Conservation (phyloP, 1,140 invertebrate genomes). For the Trachelipus rathkii region DNA sequence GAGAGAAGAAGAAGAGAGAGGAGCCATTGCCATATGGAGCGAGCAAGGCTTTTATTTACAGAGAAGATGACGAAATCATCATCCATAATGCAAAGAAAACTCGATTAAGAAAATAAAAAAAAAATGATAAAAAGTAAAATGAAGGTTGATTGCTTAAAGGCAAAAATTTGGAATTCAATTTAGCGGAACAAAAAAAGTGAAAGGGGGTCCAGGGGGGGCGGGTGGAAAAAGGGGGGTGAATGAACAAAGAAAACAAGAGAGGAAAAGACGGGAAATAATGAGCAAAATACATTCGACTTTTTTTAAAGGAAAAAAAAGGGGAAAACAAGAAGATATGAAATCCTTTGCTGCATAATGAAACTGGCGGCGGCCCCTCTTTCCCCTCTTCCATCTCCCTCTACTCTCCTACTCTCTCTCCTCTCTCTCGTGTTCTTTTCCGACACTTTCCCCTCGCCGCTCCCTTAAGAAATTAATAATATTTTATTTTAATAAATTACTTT, state of each 20-base stretch:
- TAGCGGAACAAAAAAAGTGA: not conserved
- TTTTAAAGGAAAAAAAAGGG: not conserved
- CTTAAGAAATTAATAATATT: not conserved
- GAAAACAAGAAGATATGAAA: slow-evolving; percentile 5
- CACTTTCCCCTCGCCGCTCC: not conserved
- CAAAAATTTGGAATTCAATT: not conserved
- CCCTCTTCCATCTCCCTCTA: not conserved
- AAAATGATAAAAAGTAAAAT: too few species aligned
- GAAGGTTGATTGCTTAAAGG: not conserved
- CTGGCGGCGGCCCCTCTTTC: not conserved
- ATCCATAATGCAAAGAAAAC: too few species aligned
- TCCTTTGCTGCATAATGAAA: slow-evolving; percentile 3
- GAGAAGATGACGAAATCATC: too few species aligned
- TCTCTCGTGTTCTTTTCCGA: not conserved
- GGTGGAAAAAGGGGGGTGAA: not conserved
- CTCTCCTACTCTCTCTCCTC: not conserved
- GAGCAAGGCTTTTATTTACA: too few species aligned
- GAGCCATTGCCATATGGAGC: too few species aligned
- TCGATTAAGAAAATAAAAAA: too few species aligned
- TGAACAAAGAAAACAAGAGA: not conserved
- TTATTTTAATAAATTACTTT: slow-evolving; percentile 3
- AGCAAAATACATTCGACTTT: not conserved
- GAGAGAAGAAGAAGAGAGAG: too few species aligned
- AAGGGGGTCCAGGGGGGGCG: too few species aligned
- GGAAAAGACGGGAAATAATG: not conserved